Base-by-base conservation (phyloP, 2,797 vertebrate species). In the Notamacropus eugenii region DNA sequence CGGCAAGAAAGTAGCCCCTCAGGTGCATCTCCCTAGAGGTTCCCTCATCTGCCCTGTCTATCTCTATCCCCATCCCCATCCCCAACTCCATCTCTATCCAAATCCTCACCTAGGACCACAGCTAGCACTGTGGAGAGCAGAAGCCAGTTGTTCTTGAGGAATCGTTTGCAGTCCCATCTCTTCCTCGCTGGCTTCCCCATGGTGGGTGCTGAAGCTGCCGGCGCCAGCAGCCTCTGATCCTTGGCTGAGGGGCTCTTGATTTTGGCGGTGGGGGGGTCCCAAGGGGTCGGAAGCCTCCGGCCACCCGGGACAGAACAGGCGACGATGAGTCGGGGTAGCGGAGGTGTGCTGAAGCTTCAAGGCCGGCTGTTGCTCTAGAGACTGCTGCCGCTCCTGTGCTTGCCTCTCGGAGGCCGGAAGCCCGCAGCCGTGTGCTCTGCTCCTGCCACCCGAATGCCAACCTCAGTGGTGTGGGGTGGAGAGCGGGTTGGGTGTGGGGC, bases 91-190 rank as follows among this genome's bases (percentile, higher is more conserved):
- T 46, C n/a, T 24, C 67, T n/a, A 40, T 13, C 28, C 29, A 0
- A 5, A 29, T 56, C 50, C 99, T 98, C 99, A 99, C 99, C 99
- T 96, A 99, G 97, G 93, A 99, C 93, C 98, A 99, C 99, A 1
- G 99, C 99, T 0, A 98, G 91, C 95, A 99, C 97, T 22, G 99
- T 99, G 98, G 99, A 98, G 46, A 99, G 98, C 40, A 99, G 99
- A 4, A 99, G 99, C 99, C 99, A 99, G 96, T 99, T 99, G 96
- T 97, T 99, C 99, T 95, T 99, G 98, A 99, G 97, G 96, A 99
- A 98, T 97, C 98, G 98, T 96, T 97, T 99, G 94, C 99, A 98
- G 98, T 99, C 98, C 96, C 98, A 97, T 90, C 98, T 98, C 93
- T 98, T 99, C 97, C 91, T 96, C 93, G 96, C 97, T 96, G 98